Evolutionary conservation across 2,888 invertebrate species (phyloP).

Genomic region (Liopterus haemorrhoidalis): DNA sequence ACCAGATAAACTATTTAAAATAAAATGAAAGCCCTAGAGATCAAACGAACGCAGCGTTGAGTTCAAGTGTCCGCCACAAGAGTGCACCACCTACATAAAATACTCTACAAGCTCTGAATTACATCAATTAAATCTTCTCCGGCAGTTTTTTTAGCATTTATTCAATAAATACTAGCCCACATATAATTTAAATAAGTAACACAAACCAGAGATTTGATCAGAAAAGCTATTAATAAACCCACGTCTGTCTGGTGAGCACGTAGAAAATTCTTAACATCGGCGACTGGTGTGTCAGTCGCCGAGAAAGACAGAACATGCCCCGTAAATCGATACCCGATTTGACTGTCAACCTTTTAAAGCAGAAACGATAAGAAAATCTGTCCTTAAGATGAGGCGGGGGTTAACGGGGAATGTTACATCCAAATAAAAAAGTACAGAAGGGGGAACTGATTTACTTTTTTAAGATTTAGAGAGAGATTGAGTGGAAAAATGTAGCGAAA

Average conservation of each 20-base stretch:
- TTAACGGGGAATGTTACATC: too few relatives aligned
- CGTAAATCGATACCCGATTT: slow-evolving; percentile 21
- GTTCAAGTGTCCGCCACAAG: slow-evolving; percentile 13
- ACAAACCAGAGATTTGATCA: slow-evolving; percentile 17
- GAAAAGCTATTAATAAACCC: too few relatives aligned
- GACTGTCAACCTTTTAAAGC: slow-evolving; percentile 16
- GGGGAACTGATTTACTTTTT: too few relatives aligned
- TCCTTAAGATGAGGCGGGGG: too few relatives aligned
- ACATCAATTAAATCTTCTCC: slow-evolving; percentile 14
- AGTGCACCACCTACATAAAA: neutral
- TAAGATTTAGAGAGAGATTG: too few relatives aligned
- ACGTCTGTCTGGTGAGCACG: too few relatives aligned
- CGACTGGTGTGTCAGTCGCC: too few relatives aligned
- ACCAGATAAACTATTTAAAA: too few relatives aligned
- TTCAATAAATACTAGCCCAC: slow-evolving; percentile 23
- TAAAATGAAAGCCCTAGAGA: neutral
- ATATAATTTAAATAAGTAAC: slow-evolving; percentile 20
- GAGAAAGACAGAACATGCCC: neutral
- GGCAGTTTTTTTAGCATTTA: slow-evolving; percentile 14
- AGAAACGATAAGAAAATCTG: too few relatives aligned
- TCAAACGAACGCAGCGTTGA: slow-evolving; percentile 12
- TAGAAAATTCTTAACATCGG: too few relatives aligned
- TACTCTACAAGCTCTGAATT: neutral
- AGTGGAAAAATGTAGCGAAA: too few relatives aligned
- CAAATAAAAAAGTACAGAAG: too few relatives aligned